Conservation (phyloP, 2,113 vertebrate species). For the Carollia perspicillata region DNA sequence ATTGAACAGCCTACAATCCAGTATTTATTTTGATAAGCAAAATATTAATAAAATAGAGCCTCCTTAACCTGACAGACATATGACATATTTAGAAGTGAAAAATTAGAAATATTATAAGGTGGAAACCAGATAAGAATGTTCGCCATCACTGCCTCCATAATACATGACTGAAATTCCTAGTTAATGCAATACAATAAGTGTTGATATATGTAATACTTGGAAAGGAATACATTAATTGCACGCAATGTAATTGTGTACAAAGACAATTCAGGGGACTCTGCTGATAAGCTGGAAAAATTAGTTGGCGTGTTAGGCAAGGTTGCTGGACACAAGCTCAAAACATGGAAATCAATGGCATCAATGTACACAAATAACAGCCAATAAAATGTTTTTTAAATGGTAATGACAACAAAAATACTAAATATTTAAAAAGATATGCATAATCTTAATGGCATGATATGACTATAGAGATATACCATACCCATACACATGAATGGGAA, state of each 20-base stretch:
- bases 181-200: neutral
- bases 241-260: neutral
- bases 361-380: neutral
- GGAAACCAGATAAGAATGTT: neutral
- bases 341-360: neutral
- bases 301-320: neutral
- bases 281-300: neutral
- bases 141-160: neutral
- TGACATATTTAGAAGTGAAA: neutral
- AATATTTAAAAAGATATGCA: neutral
- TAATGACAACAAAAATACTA: neutral
- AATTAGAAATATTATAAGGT: neutral
- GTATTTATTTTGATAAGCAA: neutral
- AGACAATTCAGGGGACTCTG: neutral
- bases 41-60: neutral
- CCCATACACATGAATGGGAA: neutral
- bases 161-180: neutral
- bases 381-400: neutral
- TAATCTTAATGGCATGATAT: neutral
- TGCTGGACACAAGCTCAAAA: neutral
- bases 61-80: neutral
- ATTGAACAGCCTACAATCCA: neutral
- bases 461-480: neutral
- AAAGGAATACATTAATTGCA: neutral
- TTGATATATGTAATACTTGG: neutral